Conservation (phyloP, 1,140 invertebrate species). For the Drosophila yakuba region DNA sequence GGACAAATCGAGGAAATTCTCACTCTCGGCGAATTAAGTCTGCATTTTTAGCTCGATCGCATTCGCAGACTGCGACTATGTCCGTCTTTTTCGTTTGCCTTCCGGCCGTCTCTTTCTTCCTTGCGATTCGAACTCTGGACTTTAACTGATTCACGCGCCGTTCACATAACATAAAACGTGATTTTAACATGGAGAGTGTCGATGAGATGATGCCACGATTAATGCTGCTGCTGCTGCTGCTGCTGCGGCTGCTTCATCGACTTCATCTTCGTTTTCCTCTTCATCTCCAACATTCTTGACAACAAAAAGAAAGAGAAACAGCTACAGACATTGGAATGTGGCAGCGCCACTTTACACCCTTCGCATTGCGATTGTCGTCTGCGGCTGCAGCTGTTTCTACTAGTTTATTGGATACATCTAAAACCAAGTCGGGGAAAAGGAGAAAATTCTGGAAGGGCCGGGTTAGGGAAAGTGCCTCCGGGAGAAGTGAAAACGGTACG, state of each 20-base stretch:
- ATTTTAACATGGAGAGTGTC: constrained; percentile 65
- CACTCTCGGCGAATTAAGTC: constrained; percentile 14
- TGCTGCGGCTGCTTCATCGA: constrained; percentile 28
- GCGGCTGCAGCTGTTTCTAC: constrained; percentile 54
- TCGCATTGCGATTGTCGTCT: constrained; percentile 37
- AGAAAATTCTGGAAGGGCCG: neutral
- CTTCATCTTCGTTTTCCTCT: constrained; percentile 25
- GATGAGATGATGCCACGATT: constrained; percentile 48
- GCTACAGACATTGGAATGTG: constrained; percentile 61
- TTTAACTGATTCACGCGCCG: constrained; percentile 68
- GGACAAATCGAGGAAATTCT: constrained; percentile 15
- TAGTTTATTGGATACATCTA: constrained; percentile 58
- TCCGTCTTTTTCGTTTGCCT: constrained; percentile 8
- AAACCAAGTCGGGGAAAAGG: neutral
- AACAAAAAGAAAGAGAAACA: constrained; percentile 31
- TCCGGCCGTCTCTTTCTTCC: neutral
- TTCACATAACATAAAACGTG: constrained; percentile 77
- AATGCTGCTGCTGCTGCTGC: constrained; percentile 45
- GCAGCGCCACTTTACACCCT: constrained; percentile 65
- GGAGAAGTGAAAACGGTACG: constrained; percentile 55
- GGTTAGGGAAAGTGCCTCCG: constrained; percentile 5
- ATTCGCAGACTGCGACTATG: constrained; percentile 13
- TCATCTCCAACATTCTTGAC: constrained; percentile 66
- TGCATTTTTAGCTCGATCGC: constrained; percentile 31
- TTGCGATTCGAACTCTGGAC: constrained; percentile 38